phyloP scores from a whole-genome alignment of 2,888 invertebrate species.

The Trachelus troglodyta region DNA sequence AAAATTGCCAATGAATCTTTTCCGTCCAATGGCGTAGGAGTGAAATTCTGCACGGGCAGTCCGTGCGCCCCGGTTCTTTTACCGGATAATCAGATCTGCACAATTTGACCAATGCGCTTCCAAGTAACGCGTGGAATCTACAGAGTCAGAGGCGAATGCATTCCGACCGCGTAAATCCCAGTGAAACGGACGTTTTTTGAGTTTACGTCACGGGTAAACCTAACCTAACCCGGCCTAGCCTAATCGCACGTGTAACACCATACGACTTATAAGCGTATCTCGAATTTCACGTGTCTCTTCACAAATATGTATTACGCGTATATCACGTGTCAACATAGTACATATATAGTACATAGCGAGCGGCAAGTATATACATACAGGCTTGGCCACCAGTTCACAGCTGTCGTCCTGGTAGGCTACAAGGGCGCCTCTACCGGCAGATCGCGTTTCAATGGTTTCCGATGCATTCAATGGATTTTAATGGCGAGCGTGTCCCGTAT shows the following conservation, averaged over 20 bases:
- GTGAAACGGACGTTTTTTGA: background rate
- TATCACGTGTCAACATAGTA: background rate
- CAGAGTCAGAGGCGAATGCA: background rate
- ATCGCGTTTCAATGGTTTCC: slow-evolving; percentile 40
- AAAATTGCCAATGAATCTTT: background rate
- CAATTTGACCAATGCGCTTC: background rate
- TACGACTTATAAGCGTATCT: background rate
- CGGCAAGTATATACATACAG: background rate
- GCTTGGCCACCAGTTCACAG: background rate
- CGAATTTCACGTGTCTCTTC: background rate
- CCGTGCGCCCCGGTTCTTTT: background rate
- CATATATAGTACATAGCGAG: background rate
- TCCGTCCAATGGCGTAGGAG: background rate
- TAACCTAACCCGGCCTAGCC: background rate
- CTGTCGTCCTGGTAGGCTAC: background rate
- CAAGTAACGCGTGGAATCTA: background rate
- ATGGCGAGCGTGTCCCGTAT: slow-evolving; percentile 9
- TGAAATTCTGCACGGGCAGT: background rate
- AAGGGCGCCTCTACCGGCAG: slow-evolving; percentile 2
- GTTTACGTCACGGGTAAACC: background rate
- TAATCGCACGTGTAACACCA: background rate
- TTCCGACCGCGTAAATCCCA: background rate
- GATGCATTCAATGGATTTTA: slow-evolving; percentile 30
- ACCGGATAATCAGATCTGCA: background rate
- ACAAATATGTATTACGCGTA: background rate